These are phyloP conservation scores for mouse (Mus musculus) DNA, from an alignment of 2,113 vertebrate genomes.

Conservation along the genomic window DNA sequence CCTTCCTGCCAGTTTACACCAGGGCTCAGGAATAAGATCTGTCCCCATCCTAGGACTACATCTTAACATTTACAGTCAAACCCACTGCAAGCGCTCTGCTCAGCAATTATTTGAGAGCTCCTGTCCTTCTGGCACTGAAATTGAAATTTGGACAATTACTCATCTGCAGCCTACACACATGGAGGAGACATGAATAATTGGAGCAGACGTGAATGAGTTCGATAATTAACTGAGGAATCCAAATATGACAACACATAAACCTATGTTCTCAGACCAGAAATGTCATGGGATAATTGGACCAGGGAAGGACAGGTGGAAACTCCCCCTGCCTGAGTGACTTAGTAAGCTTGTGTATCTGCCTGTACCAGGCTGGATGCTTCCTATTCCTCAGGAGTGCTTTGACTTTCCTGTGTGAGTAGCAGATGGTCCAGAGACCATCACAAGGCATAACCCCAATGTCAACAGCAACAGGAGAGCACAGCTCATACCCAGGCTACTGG, in stretches of 20 bases:
- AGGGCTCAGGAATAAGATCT: neutral
- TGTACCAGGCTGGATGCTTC: neutral
- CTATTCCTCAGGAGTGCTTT: neutral
- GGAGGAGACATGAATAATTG: neutral
- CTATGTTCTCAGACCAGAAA: neutral
- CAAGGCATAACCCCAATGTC: neutral
- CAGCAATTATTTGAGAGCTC: neutral
- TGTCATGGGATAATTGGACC: neutral
- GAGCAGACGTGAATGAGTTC: neutral
- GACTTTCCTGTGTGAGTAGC: neutral
- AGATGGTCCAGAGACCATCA: neutral
- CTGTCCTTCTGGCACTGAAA: neutral
- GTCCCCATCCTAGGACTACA: neutral
- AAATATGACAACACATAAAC: neutral
- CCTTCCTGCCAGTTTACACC: neutral
- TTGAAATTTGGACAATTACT: neutral
- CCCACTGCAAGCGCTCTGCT: neutral
- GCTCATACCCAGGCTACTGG: neutral
- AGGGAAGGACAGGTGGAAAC: neutral
- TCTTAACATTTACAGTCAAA: neutral
- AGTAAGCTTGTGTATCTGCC: neutral
- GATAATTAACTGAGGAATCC: neutral
- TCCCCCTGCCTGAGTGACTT: rapidly evolving
- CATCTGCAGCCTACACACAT: neutral
- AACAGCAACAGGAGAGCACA: neutral